phyloP scores from a whole-genome alignment of 2,888 invertebrate genomes.

The Muscina levida region DNA sequence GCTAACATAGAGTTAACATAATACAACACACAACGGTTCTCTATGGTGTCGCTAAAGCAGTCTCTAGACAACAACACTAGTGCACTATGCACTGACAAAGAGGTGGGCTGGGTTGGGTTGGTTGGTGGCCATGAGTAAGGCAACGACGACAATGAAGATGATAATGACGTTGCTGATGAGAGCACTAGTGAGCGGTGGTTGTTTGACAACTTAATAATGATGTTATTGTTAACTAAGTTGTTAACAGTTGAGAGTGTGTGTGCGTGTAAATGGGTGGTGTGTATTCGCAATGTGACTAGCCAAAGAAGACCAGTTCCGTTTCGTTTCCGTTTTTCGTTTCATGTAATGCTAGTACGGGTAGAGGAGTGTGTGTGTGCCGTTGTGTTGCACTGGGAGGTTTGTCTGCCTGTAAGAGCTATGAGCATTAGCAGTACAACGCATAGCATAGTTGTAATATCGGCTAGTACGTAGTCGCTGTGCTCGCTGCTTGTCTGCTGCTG shows the following conservation, averaged over 20 bases:
- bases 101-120: neutral
- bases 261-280: neutral
- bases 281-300: neutral
- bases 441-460: slow-evolving; percentile 36
- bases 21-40: neutral
- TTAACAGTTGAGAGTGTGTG: neutral
- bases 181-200: neutral
- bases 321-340: slow-evolving; percentile 63
- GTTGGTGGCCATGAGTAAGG: neutral
- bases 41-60: neutral
- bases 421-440: slow-evolving; percentile 66
- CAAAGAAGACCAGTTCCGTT: slow-evolving; percentile 52
- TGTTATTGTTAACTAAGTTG: neutral
- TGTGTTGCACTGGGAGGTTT: slow-evolving; percentile 33
- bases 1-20: too few relatives aligned
- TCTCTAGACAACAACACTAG: slow-evolving; percentile 6
- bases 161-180: neutral
- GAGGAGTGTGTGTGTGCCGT: slow-evolving; percentile 34
- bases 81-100: neutral
- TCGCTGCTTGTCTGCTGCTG: slow-evolving; percentile 38
- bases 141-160: neutral
- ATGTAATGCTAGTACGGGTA: neutral
- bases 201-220: neutral
- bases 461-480: neutral
- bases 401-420: slow-evolving; percentile 67